Evolutionary conservation across 2,113 vertebrate species (phyloP).

Genomic region (Rhinoderma darwinii): DNA sequence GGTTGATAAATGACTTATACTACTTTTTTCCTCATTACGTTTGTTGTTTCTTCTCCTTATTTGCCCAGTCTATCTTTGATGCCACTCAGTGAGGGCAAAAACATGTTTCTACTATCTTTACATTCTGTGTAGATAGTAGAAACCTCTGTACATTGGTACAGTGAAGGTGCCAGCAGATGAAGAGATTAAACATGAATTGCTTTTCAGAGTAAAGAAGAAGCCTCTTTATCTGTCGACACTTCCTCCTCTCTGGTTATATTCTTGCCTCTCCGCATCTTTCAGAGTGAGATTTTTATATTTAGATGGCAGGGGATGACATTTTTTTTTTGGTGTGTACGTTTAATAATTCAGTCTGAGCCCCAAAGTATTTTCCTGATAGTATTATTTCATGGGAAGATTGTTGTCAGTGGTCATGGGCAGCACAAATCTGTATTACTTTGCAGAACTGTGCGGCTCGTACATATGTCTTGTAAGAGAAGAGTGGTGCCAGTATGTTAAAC

Average conservation of each 20-base stretch:
- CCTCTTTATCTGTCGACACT: background rate
- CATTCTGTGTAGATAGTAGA: background rate
- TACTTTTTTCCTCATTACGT: background rate
- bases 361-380: background rate
- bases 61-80: background rate
- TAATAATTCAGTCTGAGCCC: background rate
- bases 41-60: background rate
- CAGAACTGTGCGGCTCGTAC: no score
- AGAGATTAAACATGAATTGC: background rate
- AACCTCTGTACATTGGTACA: background rate
- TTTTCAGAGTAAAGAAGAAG: background rate
- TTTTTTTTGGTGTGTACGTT: background rate
- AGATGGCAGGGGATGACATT: background rate
- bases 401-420: no score
- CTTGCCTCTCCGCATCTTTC: background rate
- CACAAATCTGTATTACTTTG: no score
- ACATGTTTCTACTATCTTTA: background rate
- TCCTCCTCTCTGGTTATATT: constrained; percentile 12
- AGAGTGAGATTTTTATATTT: constrained; percentile 7
- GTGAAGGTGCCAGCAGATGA: background rate
- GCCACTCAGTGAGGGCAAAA: background rate
- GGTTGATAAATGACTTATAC: background rate
- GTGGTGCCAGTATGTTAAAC: no score
- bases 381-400: background rate
- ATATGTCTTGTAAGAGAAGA: no score